These are phyloP conservation scores for Aldrovandia affinis DNA, from an alignment of 2,797 vertebrate genomes.

Conservation along the genomic window DNA sequence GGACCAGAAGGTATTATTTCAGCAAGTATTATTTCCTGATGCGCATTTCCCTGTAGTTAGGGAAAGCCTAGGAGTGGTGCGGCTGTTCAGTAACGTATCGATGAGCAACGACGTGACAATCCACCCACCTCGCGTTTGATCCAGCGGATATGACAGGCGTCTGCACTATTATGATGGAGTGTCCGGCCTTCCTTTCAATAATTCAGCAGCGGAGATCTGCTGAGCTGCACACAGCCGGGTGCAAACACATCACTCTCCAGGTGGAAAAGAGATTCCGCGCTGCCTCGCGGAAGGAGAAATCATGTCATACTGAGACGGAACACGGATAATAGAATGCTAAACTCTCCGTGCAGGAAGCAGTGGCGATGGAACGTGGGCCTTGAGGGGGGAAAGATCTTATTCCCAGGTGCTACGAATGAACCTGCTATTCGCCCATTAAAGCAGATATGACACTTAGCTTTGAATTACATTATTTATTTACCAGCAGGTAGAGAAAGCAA, in stretches of 20 bases:
- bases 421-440: neutral
- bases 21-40: slow-evolving; percentile 19
- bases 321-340: neutral
- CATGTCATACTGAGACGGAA: neutral
- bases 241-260: slow-evolving; percentile 10
- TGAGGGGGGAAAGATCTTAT: neutral
- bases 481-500: no score
- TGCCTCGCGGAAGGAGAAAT: slow-evolving; percentile 6
- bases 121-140: slow-evolving; percentile 8
- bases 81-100: slow-evolving; percentile 39
- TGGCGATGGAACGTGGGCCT: neutral
- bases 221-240: slow-evolving; percentile 14
- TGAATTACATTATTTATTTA: neutral
- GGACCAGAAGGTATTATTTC: slow-evolving; percentile 30
- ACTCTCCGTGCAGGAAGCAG: no score
- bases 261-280: slow-evolving; percentile 30
- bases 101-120: slow-evolving; percentile 34
- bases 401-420: neutral
- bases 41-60: neutral
- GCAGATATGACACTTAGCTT: neutral
- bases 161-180: slow-evolving; percentile 43
- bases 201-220: slow-evolving; percentile 44
- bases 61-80: slow-evolving; percentile 11
- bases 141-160: slow-evolving; percentile 37
- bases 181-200: slow-evolving; percentile 46